Conservation (phyloP, 2,888 invertebrate genomes). For the Xanthia icteritia region DNA sequence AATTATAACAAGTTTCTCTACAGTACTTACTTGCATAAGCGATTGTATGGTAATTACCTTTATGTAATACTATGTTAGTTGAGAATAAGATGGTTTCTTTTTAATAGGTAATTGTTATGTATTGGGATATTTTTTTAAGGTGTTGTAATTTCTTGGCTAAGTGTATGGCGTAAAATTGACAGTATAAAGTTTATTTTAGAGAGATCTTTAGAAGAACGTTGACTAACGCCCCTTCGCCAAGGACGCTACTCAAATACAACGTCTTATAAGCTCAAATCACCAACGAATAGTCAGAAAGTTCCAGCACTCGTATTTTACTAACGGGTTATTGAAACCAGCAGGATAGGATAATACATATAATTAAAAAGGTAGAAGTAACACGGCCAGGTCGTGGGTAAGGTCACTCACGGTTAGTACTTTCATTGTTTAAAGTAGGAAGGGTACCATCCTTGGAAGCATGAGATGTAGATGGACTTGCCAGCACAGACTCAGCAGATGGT, state of each 20-base stretch:
- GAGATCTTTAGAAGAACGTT: too few relatives aligned
- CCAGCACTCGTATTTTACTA: too few relatives aligned
- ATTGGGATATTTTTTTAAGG: conserved; percentile 26
- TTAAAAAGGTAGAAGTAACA: too few relatives aligned
- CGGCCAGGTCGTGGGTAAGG: neutral
- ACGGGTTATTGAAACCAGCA: too few relatives aligned
- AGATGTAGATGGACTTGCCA: neutral
- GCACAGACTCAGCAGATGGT: neutral
- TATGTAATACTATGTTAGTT: conserved; percentile 42
- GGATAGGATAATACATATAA: too few relatives aligned
- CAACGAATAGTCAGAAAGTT: too few relatives aligned
- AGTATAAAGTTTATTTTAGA: neutral
- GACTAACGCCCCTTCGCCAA: too few relatives aligned
- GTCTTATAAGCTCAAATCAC: too few relatives aligned
- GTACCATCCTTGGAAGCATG: neutral
- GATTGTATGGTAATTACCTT: conserved; percentile 65
- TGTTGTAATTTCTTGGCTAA: conserved; percentile 25
- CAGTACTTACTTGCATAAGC: conserved; percentile 26
- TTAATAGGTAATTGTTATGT: conserved; percentile 50
- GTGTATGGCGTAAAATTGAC: neutral
- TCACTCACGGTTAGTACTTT: neutral
- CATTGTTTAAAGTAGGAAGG: too few relatives aligned
- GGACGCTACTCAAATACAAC: too few relatives aligned
- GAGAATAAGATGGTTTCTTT: conserved; percentile 34
- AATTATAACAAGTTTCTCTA: conserved; percentile 55